Conservation (phyloP, 1,140 invertebrate species). For the Holotrichia oblita region DNA sequence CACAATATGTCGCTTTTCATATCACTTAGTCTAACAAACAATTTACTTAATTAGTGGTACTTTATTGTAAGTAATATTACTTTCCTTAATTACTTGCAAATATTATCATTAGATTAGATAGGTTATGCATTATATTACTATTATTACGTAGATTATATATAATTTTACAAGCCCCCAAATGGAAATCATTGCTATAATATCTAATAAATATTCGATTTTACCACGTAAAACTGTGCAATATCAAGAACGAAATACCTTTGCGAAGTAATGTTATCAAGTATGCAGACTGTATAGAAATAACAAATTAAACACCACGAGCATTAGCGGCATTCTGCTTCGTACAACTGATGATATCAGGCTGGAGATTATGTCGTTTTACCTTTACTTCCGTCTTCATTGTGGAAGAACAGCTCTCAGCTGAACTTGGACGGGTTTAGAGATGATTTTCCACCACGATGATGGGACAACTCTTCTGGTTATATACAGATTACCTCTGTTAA, state of each 20-base stretch:
- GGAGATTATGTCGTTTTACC: conserved; percentile 19
- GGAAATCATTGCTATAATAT: too few relatives aligned
- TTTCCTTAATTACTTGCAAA: too few relatives aligned
- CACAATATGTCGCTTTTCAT: too few relatives aligned
- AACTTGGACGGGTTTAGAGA: conserved; percentile 20
- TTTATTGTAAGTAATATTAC: too few relatives aligned
- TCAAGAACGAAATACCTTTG: background rate
- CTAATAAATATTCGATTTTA: too few relatives aligned
- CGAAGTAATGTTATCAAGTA: background rate
- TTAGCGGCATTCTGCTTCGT: background rate
- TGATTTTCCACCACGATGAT: background rate
- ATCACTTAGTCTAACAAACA: too few relatives aligned
- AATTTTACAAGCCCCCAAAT: too few relatives aligned
- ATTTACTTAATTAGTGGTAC: too few relatives aligned
- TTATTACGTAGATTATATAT: too few relatives aligned
- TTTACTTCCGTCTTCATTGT: conserved; percentile 9
- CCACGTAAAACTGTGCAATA: too few relatives aligned
- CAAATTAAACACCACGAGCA: background rate
- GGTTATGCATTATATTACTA: too few relatives aligned
- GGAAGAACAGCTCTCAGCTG: conserved; percentile 9
- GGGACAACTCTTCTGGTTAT: background rate
- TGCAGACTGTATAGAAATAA: background rate
- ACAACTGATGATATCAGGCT: conserved; percentile 11
- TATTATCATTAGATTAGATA: too few relatives aligned
- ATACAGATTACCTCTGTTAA: background rate